These are phyloP conservation scores for Cryptotermes secundus DNA, from an alignment of 1,140 invertebrate genomes.

Conservation along the genomic window DNA sequence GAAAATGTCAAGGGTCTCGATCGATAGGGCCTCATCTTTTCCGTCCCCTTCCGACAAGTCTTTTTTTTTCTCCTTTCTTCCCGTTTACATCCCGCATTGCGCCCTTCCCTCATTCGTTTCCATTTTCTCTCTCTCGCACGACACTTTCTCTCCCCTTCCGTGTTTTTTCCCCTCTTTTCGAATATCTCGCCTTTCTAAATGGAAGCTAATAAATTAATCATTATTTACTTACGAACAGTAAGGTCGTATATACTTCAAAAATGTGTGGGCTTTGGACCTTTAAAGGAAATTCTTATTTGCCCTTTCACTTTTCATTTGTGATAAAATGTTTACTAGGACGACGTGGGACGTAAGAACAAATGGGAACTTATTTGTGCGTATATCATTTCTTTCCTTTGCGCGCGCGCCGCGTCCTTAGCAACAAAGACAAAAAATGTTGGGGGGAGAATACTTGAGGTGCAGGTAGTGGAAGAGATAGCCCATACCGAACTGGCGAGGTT, in stretches of 20 bases:
- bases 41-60: background rate
- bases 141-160: background rate
- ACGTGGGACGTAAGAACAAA: background rate
- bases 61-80: background rate
- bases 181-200: conserved; percentile 15
- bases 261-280: background rate
- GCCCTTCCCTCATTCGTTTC: background rate
- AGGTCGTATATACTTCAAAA: background rate
- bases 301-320: conserved; percentile 7
- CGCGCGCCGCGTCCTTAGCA: too few relatives aligned
- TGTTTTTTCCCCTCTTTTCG: background rate
- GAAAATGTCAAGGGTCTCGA: background rate
- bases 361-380: background rate
- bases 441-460: too few relatives aligned
- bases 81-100: background rate
- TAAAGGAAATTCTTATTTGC: background rate
- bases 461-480: too few relatives aligned
- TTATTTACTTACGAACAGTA: background rate
- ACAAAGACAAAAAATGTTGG: too few relatives aligned
- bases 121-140: background rate
- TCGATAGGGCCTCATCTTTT: background rate
- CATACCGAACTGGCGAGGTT: too few relatives aligned
- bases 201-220: conserved; percentile 18
- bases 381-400: background rate
- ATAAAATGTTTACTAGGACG: background rate